Conservation (phyloP, 2,888 invertebrate genomes). For the Polietes domitor region DNA sequence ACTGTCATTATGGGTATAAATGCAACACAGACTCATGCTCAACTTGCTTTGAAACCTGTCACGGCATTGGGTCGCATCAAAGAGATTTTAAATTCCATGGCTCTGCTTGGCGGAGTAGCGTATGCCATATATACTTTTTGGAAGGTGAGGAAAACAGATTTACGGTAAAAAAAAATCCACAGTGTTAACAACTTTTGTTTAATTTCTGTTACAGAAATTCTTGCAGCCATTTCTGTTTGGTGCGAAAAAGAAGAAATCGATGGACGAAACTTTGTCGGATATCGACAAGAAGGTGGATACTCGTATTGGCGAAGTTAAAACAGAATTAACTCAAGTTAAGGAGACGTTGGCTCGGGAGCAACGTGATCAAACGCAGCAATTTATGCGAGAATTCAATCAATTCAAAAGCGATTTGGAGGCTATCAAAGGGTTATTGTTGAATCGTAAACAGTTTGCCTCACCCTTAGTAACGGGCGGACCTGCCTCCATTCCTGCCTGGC, state of each 20-base stretch:
- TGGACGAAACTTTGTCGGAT: constrained; percentile 86
- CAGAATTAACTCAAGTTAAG: constrained; percentile 85
- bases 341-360: constrained; percentile 83
- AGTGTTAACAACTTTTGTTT: background rate
- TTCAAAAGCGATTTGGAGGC: constrained; percentile 87
- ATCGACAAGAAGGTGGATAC: constrained; percentile 85
- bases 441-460: constrained; percentile 90
- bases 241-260: constrained; percentile 84
- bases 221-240: constrained; percentile 87
- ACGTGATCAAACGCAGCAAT: constrained; percentile 78
- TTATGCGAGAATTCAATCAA: constrained; percentile 84
- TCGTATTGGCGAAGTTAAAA: constrained; percentile 84
- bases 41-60: constrained; percentile 72
- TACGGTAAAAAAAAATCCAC: background rate
- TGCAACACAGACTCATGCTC: constrained; percentile 69
- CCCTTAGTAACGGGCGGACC: constrained; percentile 83
- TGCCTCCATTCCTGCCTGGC: constrained; percentile 91
- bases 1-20: constrained; percentile 78
- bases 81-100: constrained; percentile 87
- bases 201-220: constrained; percentile 82
- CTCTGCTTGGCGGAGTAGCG: constrained; percentile 88
- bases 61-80: constrained; percentile 83
- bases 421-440: constrained; percentile 87
- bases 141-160: constrained; percentile 83
- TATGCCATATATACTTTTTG: constrained; percentile 92